Conservation (phyloP, 2,113 vertebrate genomes). For the Poeciliopsis retropinna region DNA sequence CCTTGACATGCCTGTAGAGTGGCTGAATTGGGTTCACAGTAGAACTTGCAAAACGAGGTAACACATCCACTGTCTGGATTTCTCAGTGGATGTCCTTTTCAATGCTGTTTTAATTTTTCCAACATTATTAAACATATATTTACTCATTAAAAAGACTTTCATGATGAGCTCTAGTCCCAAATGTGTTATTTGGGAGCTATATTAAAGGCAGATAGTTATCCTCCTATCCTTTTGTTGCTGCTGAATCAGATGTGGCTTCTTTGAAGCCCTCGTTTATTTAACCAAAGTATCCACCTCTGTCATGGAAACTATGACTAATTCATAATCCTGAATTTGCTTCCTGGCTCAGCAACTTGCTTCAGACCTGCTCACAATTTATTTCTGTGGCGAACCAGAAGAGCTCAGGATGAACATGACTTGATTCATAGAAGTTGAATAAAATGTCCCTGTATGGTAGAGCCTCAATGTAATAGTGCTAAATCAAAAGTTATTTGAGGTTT, state of each 20-base stretch:
- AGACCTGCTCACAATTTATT: constrained; percentile 62
- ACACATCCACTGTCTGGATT: not conserved
- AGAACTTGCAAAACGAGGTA: not conserved
- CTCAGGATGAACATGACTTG: constrained; percentile 62
- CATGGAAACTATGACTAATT: constrained; percentile 80
- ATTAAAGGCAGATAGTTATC: constrained; percentile 30
- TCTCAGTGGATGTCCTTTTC: not conserved
- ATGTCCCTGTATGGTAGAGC: constrained; percentile 39
- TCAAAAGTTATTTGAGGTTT: constrained; percentile 41
- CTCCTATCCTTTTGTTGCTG: constrained; percentile 26
- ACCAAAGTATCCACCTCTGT: constrained; percentile 56
- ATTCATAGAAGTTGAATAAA: constrained; percentile 56
- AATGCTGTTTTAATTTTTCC: not conserved
- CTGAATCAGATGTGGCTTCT: constrained; percentile 61
- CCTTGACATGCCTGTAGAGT: not conserved
- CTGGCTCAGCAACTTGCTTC: constrained; percentile 54
- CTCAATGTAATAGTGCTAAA: constrained; percentile 57
- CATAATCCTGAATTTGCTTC: constrained; percentile 44
- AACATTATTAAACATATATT: not conserved
- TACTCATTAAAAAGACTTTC: constrained; percentile 22
- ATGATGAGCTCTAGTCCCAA: constrained; percentile 4
- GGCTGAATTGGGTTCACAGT: not conserved
- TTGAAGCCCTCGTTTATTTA: constrained; percentile 50
- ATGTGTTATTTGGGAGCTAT: constrained; percentile 45
- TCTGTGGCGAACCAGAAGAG: constrained; percentile 60